Conservation (phyloP, 2,797 vertebrate genomes). For the Sebastes matsubarae region DNA sequence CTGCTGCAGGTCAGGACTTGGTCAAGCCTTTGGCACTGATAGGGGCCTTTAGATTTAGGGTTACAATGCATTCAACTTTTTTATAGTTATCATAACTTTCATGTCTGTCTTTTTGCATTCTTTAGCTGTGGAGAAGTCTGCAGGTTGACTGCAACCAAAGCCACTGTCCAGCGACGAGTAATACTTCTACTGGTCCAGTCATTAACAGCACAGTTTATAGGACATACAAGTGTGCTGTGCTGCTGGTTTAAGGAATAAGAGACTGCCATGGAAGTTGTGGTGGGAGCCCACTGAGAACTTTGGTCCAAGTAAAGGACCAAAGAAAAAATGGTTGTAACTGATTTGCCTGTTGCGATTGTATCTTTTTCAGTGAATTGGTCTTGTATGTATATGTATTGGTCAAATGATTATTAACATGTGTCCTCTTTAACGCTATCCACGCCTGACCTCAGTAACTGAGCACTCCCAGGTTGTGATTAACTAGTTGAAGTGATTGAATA, state of each 20-base stretch:
- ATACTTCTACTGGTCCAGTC: constrained; percentile 21
- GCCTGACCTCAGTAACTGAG: neutral
- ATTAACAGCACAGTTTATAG: constrained; percentile 11
- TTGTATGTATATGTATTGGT: neutral
- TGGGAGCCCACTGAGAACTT: neutral
- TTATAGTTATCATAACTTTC: constrained; percentile 1
- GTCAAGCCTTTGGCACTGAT: constrained; percentile 6
- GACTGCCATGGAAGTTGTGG: neutral
- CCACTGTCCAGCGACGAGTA: constrained; percentile 7
- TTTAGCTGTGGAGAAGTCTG: constrained; percentile 41
- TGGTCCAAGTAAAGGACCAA: neutral
- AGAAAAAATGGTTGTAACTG: neutral
- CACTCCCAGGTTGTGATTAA: neutral
- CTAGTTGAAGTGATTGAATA: neutral
- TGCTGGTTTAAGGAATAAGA: constrained; percentile 9
- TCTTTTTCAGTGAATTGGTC: neutral
- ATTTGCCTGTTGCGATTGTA: constrained; percentile 2
- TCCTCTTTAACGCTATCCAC: neutral
- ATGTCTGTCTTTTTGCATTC: constrained; percentile 66
- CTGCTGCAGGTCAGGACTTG: neutral
- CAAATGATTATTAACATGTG: neutral
- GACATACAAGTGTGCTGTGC: neutral
- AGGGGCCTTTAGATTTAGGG: neutral
- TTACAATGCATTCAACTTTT: neutral
- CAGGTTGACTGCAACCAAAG: constrained; percentile 16